phyloP scores from a whole-genome alignment of 2,888 invertebrate species.

The Cantharis rustica region DNA sequence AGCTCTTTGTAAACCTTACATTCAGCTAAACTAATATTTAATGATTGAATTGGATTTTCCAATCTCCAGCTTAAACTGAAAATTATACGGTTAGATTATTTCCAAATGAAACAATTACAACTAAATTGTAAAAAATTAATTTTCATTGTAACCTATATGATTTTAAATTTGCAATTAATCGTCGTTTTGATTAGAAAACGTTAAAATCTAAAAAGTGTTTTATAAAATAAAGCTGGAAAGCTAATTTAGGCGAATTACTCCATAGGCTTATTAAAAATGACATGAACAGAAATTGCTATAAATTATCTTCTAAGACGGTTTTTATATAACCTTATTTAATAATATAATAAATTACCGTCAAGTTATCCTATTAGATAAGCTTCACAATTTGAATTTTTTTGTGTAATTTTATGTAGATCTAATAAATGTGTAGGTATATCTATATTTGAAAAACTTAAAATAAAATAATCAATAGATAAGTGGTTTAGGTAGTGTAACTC shows the following conservation, averaged over 20 bases:
- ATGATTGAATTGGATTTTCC: neutral
- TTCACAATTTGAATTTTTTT: neutral
- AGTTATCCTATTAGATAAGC: neutral
- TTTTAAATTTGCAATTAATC: neutral
- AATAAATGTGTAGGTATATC: no score
- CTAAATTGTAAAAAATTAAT: neutral
- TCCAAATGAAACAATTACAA: neutral
- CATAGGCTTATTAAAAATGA: neutral
- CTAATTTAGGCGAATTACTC: neutral
- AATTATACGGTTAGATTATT: neutral
- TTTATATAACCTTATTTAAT: neutral
- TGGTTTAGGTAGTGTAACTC: no score
- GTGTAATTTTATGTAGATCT: neutral
- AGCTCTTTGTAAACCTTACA: slow-evolving; percentile 12
- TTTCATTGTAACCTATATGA: neutral
- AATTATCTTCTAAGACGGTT: neutral
- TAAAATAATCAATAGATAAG: no score
- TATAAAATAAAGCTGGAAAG: neutral
- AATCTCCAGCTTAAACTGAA: neutral
- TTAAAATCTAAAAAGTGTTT: neutral
- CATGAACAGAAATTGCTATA: neutral
- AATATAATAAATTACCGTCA: neutral
- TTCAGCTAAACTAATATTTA: slow-evolving; percentile 20
- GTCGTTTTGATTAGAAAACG: neutral
- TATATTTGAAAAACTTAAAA: no score